These are phyloP conservation scores for Chaetophractus vellerosus DNA, from an alignment of 2,797 vertebrate genomes.

Conservation along the genomic window DNA sequence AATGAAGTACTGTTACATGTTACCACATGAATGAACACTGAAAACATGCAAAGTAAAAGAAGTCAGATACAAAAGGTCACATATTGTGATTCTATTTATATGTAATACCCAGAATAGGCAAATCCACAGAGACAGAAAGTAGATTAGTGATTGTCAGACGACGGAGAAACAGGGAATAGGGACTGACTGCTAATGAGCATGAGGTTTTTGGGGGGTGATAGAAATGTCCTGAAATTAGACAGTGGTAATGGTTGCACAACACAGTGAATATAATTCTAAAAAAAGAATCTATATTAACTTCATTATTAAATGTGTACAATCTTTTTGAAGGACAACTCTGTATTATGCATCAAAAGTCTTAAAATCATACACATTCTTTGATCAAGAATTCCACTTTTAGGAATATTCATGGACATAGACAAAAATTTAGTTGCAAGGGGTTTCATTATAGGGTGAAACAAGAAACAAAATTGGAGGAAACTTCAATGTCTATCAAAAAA, in stretches of 20 bases:
- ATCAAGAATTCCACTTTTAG: constrained; percentile 6
- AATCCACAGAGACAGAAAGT: not conserved
- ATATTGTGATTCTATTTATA: not conserved
- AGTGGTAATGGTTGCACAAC: too few relatives aligned
- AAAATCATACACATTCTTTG: not conserved
- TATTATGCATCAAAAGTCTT: not conserved
- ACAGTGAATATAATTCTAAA: too few relatives aligned
- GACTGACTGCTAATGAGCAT: not conserved
- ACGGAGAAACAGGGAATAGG: not conserved
- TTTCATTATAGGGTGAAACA: not conserved
- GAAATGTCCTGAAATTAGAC: too few relatives aligned
- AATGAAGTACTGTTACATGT: not conserved
- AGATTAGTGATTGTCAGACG: not conserved
- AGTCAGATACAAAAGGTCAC: not conserved
- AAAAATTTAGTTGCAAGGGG: constrained; percentile 32
- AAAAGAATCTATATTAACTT: constrained; percentile 32
- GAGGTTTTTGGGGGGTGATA: too few relatives aligned
- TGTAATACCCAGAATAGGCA: too few relatives aligned
- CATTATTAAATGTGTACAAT: not conserved
- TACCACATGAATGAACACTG: not conserved
- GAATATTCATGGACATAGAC: not conserved
- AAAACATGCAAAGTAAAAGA: constrained; percentile 1
- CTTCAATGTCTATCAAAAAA: not conserved
- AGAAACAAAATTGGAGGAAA: constrained; percentile 26
- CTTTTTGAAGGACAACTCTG: not conserved